These are phyloP conservation scores for Cydia strobilella DNA, from an alignment of 1,140 invertebrate species.

Conservation along the genomic window DNA sequence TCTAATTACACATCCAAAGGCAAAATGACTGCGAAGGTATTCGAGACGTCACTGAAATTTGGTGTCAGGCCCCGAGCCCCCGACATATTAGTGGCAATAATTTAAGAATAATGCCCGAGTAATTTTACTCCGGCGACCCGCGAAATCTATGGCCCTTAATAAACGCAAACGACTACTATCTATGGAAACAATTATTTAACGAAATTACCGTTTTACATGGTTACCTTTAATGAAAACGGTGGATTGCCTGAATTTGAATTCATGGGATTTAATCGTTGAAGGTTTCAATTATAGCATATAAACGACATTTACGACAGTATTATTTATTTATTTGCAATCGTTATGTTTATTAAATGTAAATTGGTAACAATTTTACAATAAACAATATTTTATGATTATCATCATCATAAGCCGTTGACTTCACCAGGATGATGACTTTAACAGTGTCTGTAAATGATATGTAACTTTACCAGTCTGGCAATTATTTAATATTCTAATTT, in stretches of 20 bases:
- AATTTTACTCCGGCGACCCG: constrained; percentile 63
- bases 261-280: constrained; percentile 45
- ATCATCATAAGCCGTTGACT: too few species aligned
- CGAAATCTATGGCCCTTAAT: constrained; percentile 77
- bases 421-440: too few species aligned
- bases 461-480: neutral
- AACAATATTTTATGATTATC: too few species aligned
- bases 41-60: constrained; percentile 50
- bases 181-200: constrained; percentile 72
- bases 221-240: constrained; percentile 55
- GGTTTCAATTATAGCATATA: too few species aligned
- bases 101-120: constrained; percentile 73
- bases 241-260: constrained; percentile 33
- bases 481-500: constrained; percentile 8
- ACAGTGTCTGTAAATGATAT: too few species aligned
- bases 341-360: too few species aligned
- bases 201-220: constrained; percentile 67
- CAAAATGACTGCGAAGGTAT: constrained; percentile 34
- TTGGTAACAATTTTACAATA: too few species aligned
- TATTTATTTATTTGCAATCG: too few species aligned
- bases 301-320: too few species aligned
- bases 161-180: constrained; percentile 68
- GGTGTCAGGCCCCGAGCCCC: constrained; percentile 51
- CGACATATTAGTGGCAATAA: constrained; percentile 77
- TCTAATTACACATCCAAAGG: constrained; percentile 19